Evolutionary conservation across 35 echinoderm and acorn worm genomes (phyloP), one percentile per base, ranked within the genome.

Genomic region (Heliocidaris tuberculata): DNA sequence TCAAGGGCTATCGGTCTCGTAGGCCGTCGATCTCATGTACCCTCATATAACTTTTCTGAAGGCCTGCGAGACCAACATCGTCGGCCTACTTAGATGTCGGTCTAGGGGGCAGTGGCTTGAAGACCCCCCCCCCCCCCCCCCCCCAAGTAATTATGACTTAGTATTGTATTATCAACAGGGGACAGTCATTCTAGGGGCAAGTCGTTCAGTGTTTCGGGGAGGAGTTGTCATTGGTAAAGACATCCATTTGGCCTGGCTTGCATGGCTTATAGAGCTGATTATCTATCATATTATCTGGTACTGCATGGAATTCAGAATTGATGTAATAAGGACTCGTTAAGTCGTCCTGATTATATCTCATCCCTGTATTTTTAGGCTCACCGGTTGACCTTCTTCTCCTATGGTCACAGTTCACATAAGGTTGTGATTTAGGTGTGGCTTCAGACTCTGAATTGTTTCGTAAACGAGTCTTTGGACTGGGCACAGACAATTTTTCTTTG

Each of bases 221-320:
- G 27, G 65, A n/a, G 6, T 19, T 78, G 65, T 78, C 65, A 27
- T n/a, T 78, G 6, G 17, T 24, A 4, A 78, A n/a, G 27, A 5
- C 27, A n/a, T 78, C 65, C 4, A 78, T 24, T 27, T 27, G 15
- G 2, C 65, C 65, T 15, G 65, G 65, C 0, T 19, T 78, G 47
- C 87, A 48, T 42, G 87, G 19, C 47, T 27, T 89, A n/a, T 89
- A 89, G 24, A 89, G 87, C 11, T 13, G 9, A 24, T 89, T 89
- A 5, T 89, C 87, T 17, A 89, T 89, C 87, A 89, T 89, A 17
- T 78, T 78, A 27, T 47, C 31, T 89, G 87, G 87, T 30, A 89
- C 87, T 89, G 87, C 31, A 11, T 89, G 87, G 32, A 89, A 89
- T 47, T 89, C 87, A 48, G 87, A 13, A 48, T 89, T 89, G 2